Conservation (phyloP, 1,140 invertebrate genomes). For the Penaeus indicus region DNA sequence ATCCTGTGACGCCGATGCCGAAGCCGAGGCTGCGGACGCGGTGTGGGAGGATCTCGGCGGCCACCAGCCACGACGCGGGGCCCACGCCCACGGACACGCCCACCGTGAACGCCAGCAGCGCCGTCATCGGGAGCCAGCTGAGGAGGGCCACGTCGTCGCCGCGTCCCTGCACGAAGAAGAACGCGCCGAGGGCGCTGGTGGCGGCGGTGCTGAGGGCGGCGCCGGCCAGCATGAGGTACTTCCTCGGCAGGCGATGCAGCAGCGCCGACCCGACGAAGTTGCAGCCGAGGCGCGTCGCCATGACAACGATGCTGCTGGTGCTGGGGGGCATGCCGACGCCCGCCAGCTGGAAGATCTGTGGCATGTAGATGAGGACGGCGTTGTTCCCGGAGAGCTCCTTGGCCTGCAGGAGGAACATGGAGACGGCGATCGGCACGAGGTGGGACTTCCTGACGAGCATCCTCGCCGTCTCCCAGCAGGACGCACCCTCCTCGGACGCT, state of each 20-base stretch:
- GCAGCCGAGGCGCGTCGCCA: not conserved
- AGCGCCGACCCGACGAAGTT: not conserved
- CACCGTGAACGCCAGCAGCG: not conserved
- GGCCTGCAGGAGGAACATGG: no score
- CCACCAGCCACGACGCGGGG: conserved; percentile 15
- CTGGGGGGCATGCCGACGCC: not conserved
- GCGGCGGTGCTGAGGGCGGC: not conserved
- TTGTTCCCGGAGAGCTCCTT: not conserved
- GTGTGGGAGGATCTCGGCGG: conserved; percentile 11
- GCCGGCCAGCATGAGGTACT: not conserved
- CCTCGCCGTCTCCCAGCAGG: no score
- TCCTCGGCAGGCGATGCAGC: conserved; percentile 7
- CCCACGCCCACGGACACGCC: conserved; percentile 1
- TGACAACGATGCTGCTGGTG: not conserved
- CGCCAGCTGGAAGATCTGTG: not conserved
- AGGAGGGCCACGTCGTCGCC: not conserved
- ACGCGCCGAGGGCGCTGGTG: not conserved
- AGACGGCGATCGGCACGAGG: not conserved
- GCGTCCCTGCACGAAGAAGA: not conserved
- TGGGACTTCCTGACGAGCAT: not conserved
- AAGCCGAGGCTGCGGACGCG: conserved; percentile 4
- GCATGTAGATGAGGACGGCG: conserved; percentile 7
- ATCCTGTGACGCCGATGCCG: not conserved
- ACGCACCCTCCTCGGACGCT: not conserved
- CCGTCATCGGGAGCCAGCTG: not conserved